These are phyloP conservation scores for Bombyx mandarina DNA, from an alignment of 1,140 invertebrate genomes.

Conservation along the genomic window DNA sequence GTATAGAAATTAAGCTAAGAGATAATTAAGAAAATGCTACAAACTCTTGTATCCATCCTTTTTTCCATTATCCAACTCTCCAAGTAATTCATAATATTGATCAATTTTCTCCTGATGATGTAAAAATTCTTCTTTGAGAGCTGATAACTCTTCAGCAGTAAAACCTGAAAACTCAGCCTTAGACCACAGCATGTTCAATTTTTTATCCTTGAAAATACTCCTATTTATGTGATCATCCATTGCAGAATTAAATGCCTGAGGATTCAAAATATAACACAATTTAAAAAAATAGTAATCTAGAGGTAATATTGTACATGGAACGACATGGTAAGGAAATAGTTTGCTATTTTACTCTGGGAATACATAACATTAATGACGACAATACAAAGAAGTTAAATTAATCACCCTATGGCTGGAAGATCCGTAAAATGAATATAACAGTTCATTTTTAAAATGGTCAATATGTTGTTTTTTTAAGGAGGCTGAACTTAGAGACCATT, in stretches of 20 bases:
- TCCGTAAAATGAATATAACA: no score
- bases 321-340: no score
- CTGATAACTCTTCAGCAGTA: conserved; percentile 83
- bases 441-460: no score
- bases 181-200: conserved; percentile 90
- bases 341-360: no score
- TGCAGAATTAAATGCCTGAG: conserved; percentile 71
- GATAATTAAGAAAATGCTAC: conserved; percentile 9
- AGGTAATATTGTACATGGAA: not conserved
- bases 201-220: conserved; percentile 90
- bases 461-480: no score
- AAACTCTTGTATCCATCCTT: conserved; percentile 76
- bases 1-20: no score
- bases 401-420: no score
- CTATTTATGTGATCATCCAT: conserved; percentile 78
- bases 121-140: conserved; percentile 89
- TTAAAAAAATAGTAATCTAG: conserved; percentile 10
- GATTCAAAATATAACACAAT: no score
- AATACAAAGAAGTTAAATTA: no score
- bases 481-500: no score
- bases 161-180: conserved; percentile 91
- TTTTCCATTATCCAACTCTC: conserved; percentile 75
- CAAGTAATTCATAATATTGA: conserved; percentile 86
- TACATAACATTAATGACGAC: no score
- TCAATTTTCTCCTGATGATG: conserved; percentile 95